phyloP scores from a whole-genome alignment of 2,888 invertebrate genomes.

The Melanargia galathea region DNA sequence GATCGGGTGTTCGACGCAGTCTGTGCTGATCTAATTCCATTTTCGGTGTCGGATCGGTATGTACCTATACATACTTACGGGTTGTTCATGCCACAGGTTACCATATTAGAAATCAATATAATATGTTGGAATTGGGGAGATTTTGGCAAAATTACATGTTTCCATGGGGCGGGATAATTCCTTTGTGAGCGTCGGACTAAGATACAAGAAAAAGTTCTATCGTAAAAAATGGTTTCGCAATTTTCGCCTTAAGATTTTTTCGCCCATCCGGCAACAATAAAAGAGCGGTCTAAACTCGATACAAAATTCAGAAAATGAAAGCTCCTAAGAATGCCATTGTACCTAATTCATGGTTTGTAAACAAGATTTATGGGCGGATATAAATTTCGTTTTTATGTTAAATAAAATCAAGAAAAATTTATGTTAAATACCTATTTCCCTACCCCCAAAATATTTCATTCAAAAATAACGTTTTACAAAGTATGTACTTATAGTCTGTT shows the following conservation, averaged over 20 bases:
- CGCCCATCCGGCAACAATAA: slow-evolving; percentile 9
- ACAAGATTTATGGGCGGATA: slow-evolving; percentile 25
- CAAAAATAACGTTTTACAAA: no score
- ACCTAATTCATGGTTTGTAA: slow-evolving; percentile 27
- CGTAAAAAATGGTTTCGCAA: slow-evolving; percentile 13
- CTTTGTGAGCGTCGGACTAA: neutral
- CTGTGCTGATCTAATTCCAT: no score
- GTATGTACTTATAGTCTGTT: no score
- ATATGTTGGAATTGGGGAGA: neutral
- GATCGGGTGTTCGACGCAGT: no score
- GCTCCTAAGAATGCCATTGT: slow-evolving; percentile 21
- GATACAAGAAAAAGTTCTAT: slow-evolving; percentile 3
- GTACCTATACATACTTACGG: no score
- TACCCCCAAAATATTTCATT: neutral
- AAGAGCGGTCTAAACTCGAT: slow-evolving; percentile 23
- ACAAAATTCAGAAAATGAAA: slow-evolving; percentile 26
- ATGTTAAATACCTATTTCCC: neutral
- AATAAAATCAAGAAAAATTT: slow-evolving; percentile 15
- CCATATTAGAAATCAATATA: no score
- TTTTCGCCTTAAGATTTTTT: slow-evolving; percentile 9
- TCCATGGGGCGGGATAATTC: neutral
- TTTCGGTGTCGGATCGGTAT: no score
- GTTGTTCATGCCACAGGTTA: no score
- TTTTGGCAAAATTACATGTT: neutral
- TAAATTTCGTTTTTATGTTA: slow-evolving; percentile 21